Conservation (phyloP, 2,888 invertebrate species). For the Sphinx pinastri region DNA sequence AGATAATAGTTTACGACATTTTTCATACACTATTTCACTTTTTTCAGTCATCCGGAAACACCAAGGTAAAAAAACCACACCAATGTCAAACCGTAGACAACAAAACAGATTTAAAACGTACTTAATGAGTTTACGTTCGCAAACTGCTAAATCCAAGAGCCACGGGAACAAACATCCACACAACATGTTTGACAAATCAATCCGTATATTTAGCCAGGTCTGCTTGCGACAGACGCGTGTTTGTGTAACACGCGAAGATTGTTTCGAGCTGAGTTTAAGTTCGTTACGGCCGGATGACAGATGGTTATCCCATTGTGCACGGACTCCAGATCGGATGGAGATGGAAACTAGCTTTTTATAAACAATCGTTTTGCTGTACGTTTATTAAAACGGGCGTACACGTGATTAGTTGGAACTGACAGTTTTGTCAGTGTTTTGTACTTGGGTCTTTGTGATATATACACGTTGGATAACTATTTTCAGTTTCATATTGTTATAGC, state of each 20-base stretch:
- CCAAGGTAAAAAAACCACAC: not conserved
- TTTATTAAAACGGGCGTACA: not conserved
- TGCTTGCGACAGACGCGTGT: constrained; percentile 53
- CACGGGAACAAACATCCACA: constrained; percentile 5
- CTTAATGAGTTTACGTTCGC: not conserved
- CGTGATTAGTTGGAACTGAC: constrained; percentile 3
- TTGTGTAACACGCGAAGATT: constrained; percentile 47
- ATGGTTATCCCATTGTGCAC: constrained; percentile 66
- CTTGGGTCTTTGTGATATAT: not conserved
- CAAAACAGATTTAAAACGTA: constrained; percentile 5
- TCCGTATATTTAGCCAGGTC: constrained; percentile 53
- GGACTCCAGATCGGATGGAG: constrained; percentile 22
- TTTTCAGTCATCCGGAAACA: too few relatives aligned
- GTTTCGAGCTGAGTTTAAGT: constrained; percentile 65
- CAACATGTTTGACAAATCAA: constrained; percentile 65
- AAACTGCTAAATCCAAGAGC: constrained; percentile 6
- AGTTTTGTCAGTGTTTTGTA: not conserved
- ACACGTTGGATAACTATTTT: not conserved
- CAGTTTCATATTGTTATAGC: not conserved
- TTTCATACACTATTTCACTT: too few relatives aligned
- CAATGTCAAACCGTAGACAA: not conserved
- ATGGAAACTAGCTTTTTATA: constrained; percentile 16
- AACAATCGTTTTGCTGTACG: constrained; percentile 3
- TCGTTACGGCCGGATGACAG: constrained; percentile 66
- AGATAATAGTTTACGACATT: too few relatives aligned